Percentiles rank a stretch among this genome's conserved stretches.
Evolutionary conservation across 2,888 invertebrate genomes (phyloP).

Genomic region (Neocrepidodera transversa): DNA sequence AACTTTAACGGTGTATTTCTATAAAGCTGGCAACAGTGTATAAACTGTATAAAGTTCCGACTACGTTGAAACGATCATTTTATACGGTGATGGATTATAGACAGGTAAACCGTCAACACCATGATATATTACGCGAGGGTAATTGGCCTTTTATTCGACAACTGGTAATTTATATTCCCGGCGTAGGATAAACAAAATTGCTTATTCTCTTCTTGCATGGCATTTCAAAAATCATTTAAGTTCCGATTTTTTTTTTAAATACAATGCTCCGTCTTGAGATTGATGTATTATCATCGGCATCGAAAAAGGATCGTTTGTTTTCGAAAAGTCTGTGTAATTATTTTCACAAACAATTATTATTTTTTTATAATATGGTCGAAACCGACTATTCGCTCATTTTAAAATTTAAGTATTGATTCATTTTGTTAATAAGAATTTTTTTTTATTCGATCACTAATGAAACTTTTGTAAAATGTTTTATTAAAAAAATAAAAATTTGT

Average conservation of each 20-base stretch:
- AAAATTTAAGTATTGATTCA: too few relatives aligned
- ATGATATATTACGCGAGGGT: conserved; percentile 40
- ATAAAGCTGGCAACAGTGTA: conserved; percentile 13
- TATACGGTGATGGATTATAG: conserved; percentile 40
- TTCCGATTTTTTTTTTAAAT: conserved; percentile 31
- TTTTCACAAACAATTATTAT: not conserved
- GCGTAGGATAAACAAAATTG: conserved; percentile 38
- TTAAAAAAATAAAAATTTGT: too few relatives aligned
- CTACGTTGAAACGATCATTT: conserved; percentile 28
- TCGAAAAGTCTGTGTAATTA: not conserved
- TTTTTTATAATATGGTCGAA: too few relatives aligned
- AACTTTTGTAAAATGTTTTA: too few relatives aligned
- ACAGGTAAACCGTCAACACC: conserved; percentile 39
- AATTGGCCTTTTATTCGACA: conserved; percentile 42
- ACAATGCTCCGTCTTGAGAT: conserved; percentile 21
- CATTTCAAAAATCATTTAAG: conserved; percentile 38
- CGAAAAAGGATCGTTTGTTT: not conserved
- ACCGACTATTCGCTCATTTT: too few relatives aligned
- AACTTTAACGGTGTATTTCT: not conserved
- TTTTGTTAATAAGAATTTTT: too few relatives aligned
- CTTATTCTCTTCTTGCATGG: conserved; percentile 32
- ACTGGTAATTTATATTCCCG: conserved; percentile 41
- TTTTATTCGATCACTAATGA: too few relatives aligned
- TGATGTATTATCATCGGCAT: conserved; percentile 8
- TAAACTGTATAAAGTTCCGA: conserved; percentile 13